Evolutionary conservation across 2,888 invertebrate species (phyloP), one percentile per base, ranked within the genome.

Genomic region (Tortricodes alternella): DNA sequence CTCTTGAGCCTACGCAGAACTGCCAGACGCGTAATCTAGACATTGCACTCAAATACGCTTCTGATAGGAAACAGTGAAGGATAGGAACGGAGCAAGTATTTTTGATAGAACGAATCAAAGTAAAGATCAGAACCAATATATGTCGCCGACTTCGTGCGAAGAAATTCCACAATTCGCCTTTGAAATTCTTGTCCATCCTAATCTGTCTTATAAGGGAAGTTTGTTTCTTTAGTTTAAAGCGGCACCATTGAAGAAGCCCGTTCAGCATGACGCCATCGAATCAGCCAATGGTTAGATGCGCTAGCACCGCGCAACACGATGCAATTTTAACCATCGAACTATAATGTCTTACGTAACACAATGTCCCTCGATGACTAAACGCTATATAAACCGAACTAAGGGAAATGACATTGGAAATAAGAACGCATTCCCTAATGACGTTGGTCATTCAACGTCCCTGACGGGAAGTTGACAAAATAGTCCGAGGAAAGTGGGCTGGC

Each of bases 381-480:
- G 62, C 61, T 62, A 64, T 48, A 58, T 63, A 57, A 68, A 63
- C 59, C 9, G 0, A 59, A 68, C n/a, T n/a, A 71, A 76, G 74
- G 70, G 71, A 71, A 77, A 77, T 74, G 79, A 75, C 81, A 79
- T 81, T 79, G 74, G 72, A 67, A 63, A 68, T 37, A 16, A 55
- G 55, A 62, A 53, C 49, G 46, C 46, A 60, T 61, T 66, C 64
- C 60, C 48, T 59, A 65, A 64, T 63, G 63, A 66, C 70, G 65
- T 66, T 68, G 66, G 73, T 72, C 76, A 80, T 79, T 80, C 69
- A 74, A 66, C 72, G 79, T 79, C 84, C 85, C 84, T 85, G 85
- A 65, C 64, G 64, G 66, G 73, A 80, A 80, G 80, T 83, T 85
- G 85, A 85, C 84, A 83, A 83, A 83, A 78, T 79, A 76, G 68